Base-by-base conservation (phyloP, 2,888 invertebrate species). In the Mesorhabditis spiculigera region DNA sequence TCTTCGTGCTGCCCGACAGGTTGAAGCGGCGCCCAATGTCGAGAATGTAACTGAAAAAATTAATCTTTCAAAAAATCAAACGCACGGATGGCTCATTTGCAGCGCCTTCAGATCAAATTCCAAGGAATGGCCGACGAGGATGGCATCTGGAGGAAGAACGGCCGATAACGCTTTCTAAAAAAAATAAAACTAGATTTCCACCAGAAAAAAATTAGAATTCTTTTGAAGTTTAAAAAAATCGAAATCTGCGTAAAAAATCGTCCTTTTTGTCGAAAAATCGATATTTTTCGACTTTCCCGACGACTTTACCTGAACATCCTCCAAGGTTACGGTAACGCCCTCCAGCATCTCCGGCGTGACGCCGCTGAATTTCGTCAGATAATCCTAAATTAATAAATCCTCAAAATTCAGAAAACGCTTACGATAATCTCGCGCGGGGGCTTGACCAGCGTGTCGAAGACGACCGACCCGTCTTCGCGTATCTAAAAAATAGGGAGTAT, bases 61-160 rank as follows among this genome's bases (percentile, higher is more conserved):
- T 4, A 13, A 63, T 13, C 67, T 63, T 6, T 1, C 16, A 8
- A n/a, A 5, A 4, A 13, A 3, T 67, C 45, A 63, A 68, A 95
- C 90, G 87, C 95, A 97, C 0, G 97, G 97, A 89, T 98, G 97
- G 91, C 94, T 93, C 92, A 98, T 92, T 90, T 92, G 84, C 82
- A 98, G 88, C 4, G 95, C 93, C 86, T 92, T 91, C 73, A 98
- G 88, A 90, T 98, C 98, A 74, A 90, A 90, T 85, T 93, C 92
- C 58, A 98, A 89, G n/a, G 95, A 94, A 85, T 98, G 98, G 0
- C 98, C 98, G 68, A 95, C 91, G 70, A 97, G 89, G 85, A 98
- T 97, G 4, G 95, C 94, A 89, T 98, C 93, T 0, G 91, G 82
- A 0, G 96, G 96, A 5, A 86, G 75, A 43, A 83, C 41, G 4